Percentiles rank a stretch among this genome's conserved stretches.
These are phyloP conservation scores for Chrysochloris asiatica DNA, from an alignment of 2,113 vertebrate species.

Conservation along the genomic window DNA sequence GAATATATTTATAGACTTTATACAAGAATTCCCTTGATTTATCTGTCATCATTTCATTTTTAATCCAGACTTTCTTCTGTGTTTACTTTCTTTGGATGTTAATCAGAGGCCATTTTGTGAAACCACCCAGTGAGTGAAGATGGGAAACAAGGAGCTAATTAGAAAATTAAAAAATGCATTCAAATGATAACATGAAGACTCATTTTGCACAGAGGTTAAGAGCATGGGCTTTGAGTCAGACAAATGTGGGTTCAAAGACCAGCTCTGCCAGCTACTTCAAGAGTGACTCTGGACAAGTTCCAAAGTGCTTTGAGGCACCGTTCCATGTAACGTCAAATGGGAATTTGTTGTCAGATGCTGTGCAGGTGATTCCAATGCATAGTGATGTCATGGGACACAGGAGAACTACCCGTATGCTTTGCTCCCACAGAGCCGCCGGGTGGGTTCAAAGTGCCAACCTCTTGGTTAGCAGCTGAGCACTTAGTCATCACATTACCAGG, in stretches of 20 bases:
- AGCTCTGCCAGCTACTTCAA: background rate
- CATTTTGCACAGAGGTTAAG: background rate
- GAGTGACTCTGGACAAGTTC: background rate
- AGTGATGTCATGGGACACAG: background rate
- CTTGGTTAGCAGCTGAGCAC: no score
- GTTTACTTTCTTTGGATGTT: conserved; percentile 66
- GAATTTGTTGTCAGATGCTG: background rate
- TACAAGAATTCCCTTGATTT: conserved; percentile 31
- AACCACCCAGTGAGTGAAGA: conserved; percentile 56
- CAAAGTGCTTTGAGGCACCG: no score
- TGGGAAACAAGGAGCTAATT: conserved; percentile 60
- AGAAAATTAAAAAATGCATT: conserved; percentile 72
- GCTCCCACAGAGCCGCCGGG: no score
- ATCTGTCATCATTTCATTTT: conserved; percentile 51
- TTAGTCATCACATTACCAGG: no score
- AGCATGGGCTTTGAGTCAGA: background rate
- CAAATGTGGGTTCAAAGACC: background rate
- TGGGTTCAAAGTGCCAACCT: no score
- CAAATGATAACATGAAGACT: conserved; percentile 44
- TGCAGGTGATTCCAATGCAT: background rate
- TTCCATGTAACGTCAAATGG: background rate
- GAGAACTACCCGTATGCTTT: no score
- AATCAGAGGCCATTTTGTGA: conserved; percentile 60
- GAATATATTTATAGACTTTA: conserved; percentile 61
- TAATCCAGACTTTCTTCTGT: conserved; percentile 56